Conservation (phyloP, 2,888 invertebrate species). For the Tryphoninae sp. region DNA sequence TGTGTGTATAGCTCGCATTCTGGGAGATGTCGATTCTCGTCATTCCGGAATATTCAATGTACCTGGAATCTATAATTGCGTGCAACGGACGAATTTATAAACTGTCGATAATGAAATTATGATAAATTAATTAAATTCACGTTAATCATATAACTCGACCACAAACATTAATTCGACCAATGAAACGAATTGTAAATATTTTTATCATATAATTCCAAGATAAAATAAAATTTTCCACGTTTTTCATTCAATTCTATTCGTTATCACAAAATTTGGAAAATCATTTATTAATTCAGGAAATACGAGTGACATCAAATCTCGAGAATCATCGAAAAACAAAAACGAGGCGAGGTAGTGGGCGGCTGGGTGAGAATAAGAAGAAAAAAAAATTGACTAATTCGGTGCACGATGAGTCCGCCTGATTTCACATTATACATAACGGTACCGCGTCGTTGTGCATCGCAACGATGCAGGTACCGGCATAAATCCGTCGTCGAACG, state of each 20-base stretch:
- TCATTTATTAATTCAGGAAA: too few species aligned
- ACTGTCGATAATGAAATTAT: not conserved
- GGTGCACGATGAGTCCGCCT: too few species aligned
- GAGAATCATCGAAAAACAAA: not conserved
- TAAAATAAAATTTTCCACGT: too few species aligned
- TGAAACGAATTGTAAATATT: too few species aligned
- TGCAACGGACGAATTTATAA: not conserved
- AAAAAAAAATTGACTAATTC: not conserved
- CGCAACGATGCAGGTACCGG: conserved; percentile 63
- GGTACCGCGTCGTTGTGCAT: conserved; percentile 33
- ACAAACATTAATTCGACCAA: too few species aligned
- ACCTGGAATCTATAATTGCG: conserved; percentile 29
- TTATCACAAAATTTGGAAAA: too few species aligned
- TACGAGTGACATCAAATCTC: too few species aligned
- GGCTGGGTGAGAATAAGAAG: not conserved
- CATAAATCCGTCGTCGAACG: conserved; percentile 59
- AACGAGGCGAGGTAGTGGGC: not conserved
- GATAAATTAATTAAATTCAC: too few species aligned
- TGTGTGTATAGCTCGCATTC: conserved; percentile 8
- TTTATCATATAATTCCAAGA: too few species aligned
- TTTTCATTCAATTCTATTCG: too few species aligned
- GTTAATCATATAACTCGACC: too few species aligned
- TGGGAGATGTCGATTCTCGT: conserved; percentile 40
- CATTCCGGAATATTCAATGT: conserved; percentile 59
- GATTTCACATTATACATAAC: too few species aligned